phyloP scores from a whole-genome alignment of 2,888 invertebrate genomes.

The Drosophila ustulata region DNA sequence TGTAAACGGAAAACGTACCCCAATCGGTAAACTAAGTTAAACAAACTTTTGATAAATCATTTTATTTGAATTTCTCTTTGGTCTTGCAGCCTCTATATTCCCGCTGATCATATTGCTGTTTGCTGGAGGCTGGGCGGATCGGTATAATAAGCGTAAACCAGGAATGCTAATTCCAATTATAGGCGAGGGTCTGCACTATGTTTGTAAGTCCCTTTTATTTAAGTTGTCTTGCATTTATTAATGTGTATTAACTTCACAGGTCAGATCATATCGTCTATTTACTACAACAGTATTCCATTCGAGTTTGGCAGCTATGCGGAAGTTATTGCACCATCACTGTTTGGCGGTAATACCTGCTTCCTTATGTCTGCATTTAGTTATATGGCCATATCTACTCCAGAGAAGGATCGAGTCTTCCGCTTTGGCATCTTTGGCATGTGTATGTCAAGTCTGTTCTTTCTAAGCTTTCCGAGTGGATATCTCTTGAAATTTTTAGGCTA shows the following conservation, averaged over 20 bases:
- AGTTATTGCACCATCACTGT: slow-evolving; percentile 83
- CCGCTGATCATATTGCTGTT: slow-evolving; percentile 84
- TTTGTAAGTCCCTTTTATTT: slow-evolving; percentile 66
- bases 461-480: slow-evolving; percentile 82
- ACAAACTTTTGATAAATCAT: neutral
- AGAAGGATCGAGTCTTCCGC: slow-evolving; percentile 84
- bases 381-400: slow-evolving; percentile 83
- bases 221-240: neutral
- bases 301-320: slow-evolving; percentile 84
- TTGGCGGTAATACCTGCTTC: slow-evolving; percentile 83
- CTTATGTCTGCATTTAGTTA: slow-evolving; percentile 85
- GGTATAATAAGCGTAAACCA: slow-evolving; percentile 84
- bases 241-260: slow-evolving; percentile 56
- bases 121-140: slow-evolving; percentile 85
- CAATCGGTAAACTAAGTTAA: slow-evolving; percentile 79
- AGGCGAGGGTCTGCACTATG: slow-evolving; percentile 81
- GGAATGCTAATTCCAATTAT: slow-evolving; percentile 84
- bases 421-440: slow-evolving; percentile 85
- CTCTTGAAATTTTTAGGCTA: slow-evolving; percentile 83
- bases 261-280: slow-evolving; percentile 83
- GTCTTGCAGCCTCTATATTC: slow-evolving; percentile 81
- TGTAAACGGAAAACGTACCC: slow-evolving; percentile 83
- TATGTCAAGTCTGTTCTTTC: slow-evolving; percentile 79
- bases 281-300: slow-evolving; percentile 83
- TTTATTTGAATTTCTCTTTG: neutral